Evolutionary conservation across 2,888 invertebrate genomes (phyloP).

Genomic region (Gerris lacustris): DNA sequence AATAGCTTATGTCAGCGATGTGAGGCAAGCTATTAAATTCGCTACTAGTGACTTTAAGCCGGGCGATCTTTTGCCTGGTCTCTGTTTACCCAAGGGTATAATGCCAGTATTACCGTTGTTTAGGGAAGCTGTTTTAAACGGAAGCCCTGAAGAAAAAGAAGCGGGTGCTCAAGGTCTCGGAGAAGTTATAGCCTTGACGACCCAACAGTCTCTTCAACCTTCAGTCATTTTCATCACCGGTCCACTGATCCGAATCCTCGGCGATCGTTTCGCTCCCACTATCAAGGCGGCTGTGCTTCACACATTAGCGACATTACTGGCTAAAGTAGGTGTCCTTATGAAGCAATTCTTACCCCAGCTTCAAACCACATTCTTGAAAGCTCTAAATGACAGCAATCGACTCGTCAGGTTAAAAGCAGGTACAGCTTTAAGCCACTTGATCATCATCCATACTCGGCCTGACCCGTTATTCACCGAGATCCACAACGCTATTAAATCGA

Average conservation of each 20-base stretch:
- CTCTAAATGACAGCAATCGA: conserved; percentile 78
- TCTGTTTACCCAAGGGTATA: conserved; percentile 87
- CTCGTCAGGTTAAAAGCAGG: conserved; percentile 82
- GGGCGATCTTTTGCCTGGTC: conserved; percentile 70
- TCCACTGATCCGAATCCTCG: conserved; percentile 91
- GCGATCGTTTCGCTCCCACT: conserved; percentile 84
- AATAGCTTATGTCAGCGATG: conserved; percentile 74
- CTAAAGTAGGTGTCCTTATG: conserved; percentile 86
- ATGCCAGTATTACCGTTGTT: conserved; percentile 88
- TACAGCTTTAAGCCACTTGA: conserved; percentile 71
- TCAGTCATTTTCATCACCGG: conserved; percentile 96
- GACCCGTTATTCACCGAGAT: conserved; percentile 92
- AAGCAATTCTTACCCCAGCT: conserved; percentile 97
- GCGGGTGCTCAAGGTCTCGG: conserved; percentile 84
- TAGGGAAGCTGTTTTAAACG: conserved; percentile 91
- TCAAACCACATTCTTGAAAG: conserved; percentile 94
- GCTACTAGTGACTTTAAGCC: conserved; percentile 75
- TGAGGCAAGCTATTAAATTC: conserved; percentile 83
- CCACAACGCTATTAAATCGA: conserved; percentile 67
- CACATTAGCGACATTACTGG: conserved; percentile 78
- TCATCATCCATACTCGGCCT: conserved; percentile 79
- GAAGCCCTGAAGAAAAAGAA: conserved; percentile 89
- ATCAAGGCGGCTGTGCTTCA: conserved; percentile 94
- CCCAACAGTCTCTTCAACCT: conserved; percentile 76
- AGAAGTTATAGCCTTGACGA: conserved; percentile 65